A percentile compares a stretch with the other conserved stretches of the same genome.
Evolutionary conservation across 2,797 vertebrate species (phyloP).

Genomic region (Acanthurus leucopareius): DNA sequence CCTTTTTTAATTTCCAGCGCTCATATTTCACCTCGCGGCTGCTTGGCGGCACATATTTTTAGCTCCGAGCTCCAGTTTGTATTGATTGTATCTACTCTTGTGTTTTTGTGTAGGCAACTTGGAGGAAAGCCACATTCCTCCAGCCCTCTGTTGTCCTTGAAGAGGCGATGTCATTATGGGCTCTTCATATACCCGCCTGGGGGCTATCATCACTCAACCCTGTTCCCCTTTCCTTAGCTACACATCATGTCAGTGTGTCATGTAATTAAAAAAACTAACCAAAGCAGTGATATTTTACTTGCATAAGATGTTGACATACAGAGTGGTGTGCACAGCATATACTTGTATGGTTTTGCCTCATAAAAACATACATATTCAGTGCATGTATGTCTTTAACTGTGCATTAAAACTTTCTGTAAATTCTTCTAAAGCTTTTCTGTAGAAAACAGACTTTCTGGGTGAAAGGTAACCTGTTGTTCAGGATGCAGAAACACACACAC

Average conservation of each 20-base stretch:
- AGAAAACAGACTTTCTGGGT: constrained; percentile 22
- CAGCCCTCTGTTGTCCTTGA: constrained; percentile 75
- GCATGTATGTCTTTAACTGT: not conserved
- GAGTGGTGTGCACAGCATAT: not conserved
- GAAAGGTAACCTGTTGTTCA: constrained; percentile 20
- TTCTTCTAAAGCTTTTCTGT: not conserved
- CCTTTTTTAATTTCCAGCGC: constrained; percentile 64
- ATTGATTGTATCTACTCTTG: constrained; percentile 78
- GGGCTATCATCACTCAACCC: constrained; percentile 10
- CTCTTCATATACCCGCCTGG: constrained; percentile 51
- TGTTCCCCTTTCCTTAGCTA: constrained; percentile 9
- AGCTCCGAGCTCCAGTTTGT: constrained; percentile 69
- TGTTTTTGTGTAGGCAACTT: constrained; percentile 63
- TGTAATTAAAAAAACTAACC: not conserved
- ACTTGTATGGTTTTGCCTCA: not conserved
- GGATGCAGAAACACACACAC: not conserved
- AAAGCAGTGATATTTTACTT: not conserved
- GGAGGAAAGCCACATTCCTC: constrained; percentile 73
- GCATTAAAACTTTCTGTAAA: not conserved
- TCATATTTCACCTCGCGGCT: constrained; percentile 75
- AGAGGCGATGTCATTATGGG: constrained; percentile 60
- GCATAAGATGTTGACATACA: not conserved
- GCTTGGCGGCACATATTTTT: constrained; percentile 69
- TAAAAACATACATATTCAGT: not conserved
- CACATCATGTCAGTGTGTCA: constrained; percentile 14